Percentiles rank a stretch among this genome's conserved stretches.
Evolutionary conservation across 2,113 vertebrate species (phyloP).

Genomic region (Lucifuga dentata): DNA sequence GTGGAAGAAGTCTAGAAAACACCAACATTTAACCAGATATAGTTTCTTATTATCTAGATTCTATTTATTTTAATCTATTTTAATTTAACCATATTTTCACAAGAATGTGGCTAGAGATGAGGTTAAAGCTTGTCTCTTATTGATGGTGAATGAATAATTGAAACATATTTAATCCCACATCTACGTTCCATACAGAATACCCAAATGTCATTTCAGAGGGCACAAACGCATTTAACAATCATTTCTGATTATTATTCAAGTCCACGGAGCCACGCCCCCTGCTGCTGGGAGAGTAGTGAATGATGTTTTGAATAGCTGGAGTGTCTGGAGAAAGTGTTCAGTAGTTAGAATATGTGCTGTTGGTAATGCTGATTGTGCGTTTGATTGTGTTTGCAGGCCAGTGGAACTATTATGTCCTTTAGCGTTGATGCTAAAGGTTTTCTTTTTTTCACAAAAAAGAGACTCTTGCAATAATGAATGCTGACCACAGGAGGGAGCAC

Average conservation of each 20-base stretch:
- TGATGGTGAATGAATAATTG: slow-evolving; percentile 14
- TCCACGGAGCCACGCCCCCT: slow-evolving; percentile 12
- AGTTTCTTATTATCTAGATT: slow-evolving; percentile 33
- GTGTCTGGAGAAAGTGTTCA: not conserved
- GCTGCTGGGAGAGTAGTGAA: not conserved
- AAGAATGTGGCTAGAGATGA: slow-evolving; percentile 28
- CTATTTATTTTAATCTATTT: slow-evolving; percentile 29
- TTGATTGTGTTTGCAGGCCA: slow-evolving; percentile 13
- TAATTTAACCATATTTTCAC: slow-evolving; percentile 5
- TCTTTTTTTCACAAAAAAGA: not conserved
- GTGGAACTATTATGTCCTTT: not conserved
- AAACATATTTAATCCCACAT: slow-evolving; percentile 37
- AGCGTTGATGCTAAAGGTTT: not conserved
- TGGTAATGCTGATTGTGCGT: not conserved
- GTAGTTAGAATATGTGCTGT: not conserved
- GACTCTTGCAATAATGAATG: not conserved
- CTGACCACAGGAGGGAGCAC: slow-evolving; percentile 33
- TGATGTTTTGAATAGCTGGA: not conserved
- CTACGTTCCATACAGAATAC: slow-evolving; percentile 8
- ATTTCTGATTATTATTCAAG: slow-evolving; percentile 6
- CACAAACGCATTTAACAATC: slow-evolving; percentile 58
- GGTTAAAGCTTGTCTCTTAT: no score
- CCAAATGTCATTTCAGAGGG: not conserved
- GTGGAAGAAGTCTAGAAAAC: slow-evolving; percentile 38
- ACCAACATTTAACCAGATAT: slow-evolving; percentile 40